phyloP scores from a whole-genome alignment of 2,797 vertebrate species.

The Neopelma chrysocephalum region DNA sequence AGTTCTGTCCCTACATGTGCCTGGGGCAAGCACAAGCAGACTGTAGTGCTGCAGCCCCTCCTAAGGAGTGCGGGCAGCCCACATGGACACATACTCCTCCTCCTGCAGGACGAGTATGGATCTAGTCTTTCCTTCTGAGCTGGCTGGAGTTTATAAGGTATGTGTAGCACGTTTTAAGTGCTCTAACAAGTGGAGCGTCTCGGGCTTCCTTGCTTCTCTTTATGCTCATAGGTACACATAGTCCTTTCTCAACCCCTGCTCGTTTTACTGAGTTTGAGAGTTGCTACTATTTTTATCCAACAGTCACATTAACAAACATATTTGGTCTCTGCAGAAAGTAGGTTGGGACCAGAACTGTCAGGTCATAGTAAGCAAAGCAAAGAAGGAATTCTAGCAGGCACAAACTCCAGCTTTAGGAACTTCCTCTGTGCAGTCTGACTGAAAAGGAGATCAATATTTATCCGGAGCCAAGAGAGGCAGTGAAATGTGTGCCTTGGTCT shows the following conservation, averaged over 20 bases:
- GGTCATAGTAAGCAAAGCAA: background rate
- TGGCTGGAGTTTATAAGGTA: background rate
- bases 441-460: background rate
- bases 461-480: background rate
- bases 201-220: background rate
- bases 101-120: background rate
- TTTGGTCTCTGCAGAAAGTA: background rate
- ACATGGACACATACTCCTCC: background rate
- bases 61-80: background rate
- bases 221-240: rapidly evolving
- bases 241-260: background rate
- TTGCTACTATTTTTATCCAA: background rate
- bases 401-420: background rate
- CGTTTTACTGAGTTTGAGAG: background rate
- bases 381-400: background rate
- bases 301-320: background rate
- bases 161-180: background rate
- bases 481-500: background rate
- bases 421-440: background rate
- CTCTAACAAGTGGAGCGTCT: background rate
- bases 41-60: background rate
- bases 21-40: background rate
- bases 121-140: background rate
- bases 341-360: background rate
- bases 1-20: background rate